Evolutionary conservation across 2,797 vertebrate species (phyloP), one percentile per base, ranked within the genome.

Genomic region (Arremon aurantiirostris): DNA sequence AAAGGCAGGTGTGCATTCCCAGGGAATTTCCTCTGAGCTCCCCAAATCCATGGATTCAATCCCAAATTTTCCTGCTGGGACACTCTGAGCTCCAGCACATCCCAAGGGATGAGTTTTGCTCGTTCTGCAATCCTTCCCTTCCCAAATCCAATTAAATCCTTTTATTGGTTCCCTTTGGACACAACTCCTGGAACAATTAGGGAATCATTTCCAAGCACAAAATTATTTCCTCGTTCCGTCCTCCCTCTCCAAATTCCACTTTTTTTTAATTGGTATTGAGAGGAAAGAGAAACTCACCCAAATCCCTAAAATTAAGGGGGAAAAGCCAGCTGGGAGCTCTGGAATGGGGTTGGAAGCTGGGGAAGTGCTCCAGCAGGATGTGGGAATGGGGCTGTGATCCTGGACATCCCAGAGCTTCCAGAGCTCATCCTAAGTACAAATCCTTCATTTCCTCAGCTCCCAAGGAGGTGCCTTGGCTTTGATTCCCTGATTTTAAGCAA

Each of bases 1-100:
- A 9, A 53, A 63, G 9, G 9, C 47, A 18, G 14, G 0, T 0
- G 5, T 1, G 1, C 27, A 27, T 4, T 5, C 34, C 59, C 34
- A 11, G 34, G 24, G 16, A 47, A 72, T 64, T 47, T 4, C 2
- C 34, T 55, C 49, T 0, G 0, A 53, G 3, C 9, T 4, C 19
- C 30, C 11, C 35, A 41, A 8, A 83, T 14, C 30, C 0, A 34
- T 26, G 50, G 69, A 64, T 56, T 56, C 30, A 17, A 65, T 41
- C 69, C 81, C 81, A 8, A 34, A 30, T 41, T 83, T 49, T 24
- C 59, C 81, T 14, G 50, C 21, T 34, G 59, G 49, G 59, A 34
- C 24, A 1, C 34, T 30, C 41, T 0, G 1, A 47, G 41, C 39
- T 39, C 34, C 57, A 6, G 68, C 80, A 63, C 49, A 14, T 10